phyloP scores from a whole-genome alignment of 2,888 invertebrate species.

The Cryptocheilus praepositus region DNA sequence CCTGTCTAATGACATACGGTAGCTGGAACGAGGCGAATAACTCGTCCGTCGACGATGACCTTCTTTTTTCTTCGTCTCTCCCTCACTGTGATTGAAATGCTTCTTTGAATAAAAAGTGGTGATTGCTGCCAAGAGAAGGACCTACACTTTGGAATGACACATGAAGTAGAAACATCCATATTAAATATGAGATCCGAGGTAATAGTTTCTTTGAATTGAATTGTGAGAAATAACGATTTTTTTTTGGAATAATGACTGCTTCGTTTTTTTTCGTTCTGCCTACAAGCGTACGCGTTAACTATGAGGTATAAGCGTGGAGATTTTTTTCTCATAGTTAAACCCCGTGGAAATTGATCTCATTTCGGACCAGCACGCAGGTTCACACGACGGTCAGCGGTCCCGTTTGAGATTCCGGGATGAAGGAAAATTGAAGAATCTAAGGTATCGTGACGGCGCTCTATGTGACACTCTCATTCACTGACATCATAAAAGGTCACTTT shows the following conservation, averaged over 20 bases:
- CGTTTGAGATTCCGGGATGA: constrained; percentile 19
- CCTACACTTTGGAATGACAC: too few species aligned
- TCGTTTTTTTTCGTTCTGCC: too few species aligned
- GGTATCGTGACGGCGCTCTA: constrained; percentile 47
- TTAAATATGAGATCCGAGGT: too few species aligned
- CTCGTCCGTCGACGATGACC: constrained; percentile 45
- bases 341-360: constrained; percentile 44
- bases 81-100: neutral
- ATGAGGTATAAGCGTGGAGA: too few species aligned
- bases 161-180: too few species aligned
- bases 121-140: neutral
- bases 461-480: constrained; percentile 57
- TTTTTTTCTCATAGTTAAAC: neutral
- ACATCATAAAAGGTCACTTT: constrained; percentile 68
- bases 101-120: neutral
- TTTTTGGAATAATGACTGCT: too few species aligned
- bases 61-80: constrained; percentile 20
- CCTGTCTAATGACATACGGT: constrained; percentile 63
- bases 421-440: constrained; percentile 50
- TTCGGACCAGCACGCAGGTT: constrained; percentile 41
- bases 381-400: constrained; percentile 36
- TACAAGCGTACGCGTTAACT: too few species aligned
- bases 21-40: constrained; percentile 54
- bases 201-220: too few species aligned
- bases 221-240: too few species aligned